These are phyloP conservation scores for Teleogryllus oceanicus DNA, from an alignment of 2,888 invertebrate species.

Conservation along the genomic window DNA sequence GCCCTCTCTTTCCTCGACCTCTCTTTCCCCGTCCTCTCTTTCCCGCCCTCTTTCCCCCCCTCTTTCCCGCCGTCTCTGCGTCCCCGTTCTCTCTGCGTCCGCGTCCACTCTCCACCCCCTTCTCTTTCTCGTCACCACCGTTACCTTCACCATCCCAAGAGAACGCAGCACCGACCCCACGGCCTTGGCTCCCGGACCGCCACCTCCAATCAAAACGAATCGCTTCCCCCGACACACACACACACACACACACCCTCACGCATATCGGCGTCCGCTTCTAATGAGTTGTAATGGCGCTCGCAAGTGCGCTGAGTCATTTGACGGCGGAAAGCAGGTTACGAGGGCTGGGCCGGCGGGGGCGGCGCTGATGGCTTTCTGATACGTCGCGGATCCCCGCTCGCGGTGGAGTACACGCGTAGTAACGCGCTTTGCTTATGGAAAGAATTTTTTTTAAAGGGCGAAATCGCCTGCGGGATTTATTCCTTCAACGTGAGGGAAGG, in stretches of 20 bases:
- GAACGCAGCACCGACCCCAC: neutral
- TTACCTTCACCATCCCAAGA: too few species aligned
- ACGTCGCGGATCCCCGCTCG: neutral
- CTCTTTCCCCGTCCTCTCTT: too few species aligned
- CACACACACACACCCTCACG: neutral
- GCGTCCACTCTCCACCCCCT: too few species aligned
- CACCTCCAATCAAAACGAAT: conserved; percentile 34
- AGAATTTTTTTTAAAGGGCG: neutral
- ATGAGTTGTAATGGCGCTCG: conserved; percentile 7
- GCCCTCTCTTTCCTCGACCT: too few species aligned
- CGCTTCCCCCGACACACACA: conserved; percentile 20
- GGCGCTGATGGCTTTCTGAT: conserved; percentile 6
- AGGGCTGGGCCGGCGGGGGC: neutral
- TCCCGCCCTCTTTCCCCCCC: too few species aligned
- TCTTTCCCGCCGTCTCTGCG: too few species aligned
- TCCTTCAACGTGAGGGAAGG: conserved; percentile 12
- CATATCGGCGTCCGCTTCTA: neutral
- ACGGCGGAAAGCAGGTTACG: neutral
- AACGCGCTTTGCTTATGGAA: neutral
- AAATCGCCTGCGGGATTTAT: conserved; percentile 6
- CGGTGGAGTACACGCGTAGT: neutral
- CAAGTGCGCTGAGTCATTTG: conserved; percentile 2
- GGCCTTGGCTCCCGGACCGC: conserved; percentile 21
- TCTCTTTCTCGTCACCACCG: too few species aligned
- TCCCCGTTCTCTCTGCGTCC: too few species aligned